Percentiles rank a stretch among this genome's conserved stretches.
These are phyloP conservation scores for Leptinotarsa undecemlineata DNA, from an alignment of 1,140 invertebrate species.

Conservation along the genomic window DNA sequence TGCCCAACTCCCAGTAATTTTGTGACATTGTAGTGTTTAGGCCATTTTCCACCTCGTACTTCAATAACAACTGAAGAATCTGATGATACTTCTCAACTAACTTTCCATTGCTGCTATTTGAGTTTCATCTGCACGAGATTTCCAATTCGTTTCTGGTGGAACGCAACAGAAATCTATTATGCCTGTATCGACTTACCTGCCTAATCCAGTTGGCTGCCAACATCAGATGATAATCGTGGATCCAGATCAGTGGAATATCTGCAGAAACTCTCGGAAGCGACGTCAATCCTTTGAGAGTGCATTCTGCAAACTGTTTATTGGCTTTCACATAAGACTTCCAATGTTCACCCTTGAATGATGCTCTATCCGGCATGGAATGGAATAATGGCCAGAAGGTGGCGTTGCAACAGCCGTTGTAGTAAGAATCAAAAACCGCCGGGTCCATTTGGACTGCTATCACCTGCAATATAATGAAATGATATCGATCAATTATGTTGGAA, in stretches of 20 bases:
- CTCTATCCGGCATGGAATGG: constrained; percentile 84
- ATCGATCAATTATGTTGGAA: too few relatives aligned
- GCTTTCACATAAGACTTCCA: constrained; percentile 82
- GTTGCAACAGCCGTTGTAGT: constrained; percentile 92
- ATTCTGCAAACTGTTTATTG: constrained; percentile 81
- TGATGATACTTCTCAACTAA: too few relatives aligned
- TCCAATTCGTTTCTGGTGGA: too few relatives aligned
- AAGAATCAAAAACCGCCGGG: constrained; percentile 75
- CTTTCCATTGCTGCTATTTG: too few relatives aligned
- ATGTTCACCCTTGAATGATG: constrained; percentile 65
- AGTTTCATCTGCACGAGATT: too few relatives aligned
- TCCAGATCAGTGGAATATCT: constrained; percentile 78
- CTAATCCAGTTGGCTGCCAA: constrained; percentile 86
- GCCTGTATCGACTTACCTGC: constrained; percentile 58
- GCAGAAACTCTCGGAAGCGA: constrained; percentile 63
- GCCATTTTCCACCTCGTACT: too few relatives aligned
- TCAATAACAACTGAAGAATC: too few relatives aligned
- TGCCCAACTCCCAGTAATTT: too few relatives aligned
- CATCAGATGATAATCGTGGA: constrained; percentile 93
- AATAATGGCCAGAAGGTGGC: constrained; percentile 90
- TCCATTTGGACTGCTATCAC: constrained; percentile 80
- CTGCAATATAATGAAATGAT: constrained; percentile 56
- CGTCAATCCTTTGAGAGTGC: constrained; percentile 75
- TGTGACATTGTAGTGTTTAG: too few relatives aligned
- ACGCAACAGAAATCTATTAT: too few relatives aligned